These are phyloP conservation scores for Heterochromis multidens DNA, from an alignment of 2,113 vertebrate species.

Conservation along the genomic window DNA sequence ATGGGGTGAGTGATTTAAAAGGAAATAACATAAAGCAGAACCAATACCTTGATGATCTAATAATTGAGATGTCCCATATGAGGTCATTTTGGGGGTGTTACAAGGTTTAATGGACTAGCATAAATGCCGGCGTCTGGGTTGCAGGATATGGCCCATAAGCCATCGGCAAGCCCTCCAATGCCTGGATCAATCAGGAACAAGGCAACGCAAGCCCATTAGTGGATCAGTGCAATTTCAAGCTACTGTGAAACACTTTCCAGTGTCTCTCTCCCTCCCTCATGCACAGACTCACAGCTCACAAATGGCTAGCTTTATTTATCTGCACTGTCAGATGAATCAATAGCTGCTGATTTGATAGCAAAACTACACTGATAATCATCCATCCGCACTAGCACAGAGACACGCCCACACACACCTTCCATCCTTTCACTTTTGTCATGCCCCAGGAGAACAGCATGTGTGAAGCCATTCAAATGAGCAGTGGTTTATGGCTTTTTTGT, in stretches of 20 bases:
- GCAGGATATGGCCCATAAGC: constrained; percentile 52
- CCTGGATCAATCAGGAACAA: constrained; percentile 62
- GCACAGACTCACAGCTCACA: not conserved
- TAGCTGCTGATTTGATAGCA: constrained; percentile 64
- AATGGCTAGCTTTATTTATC: constrained; percentile 58
- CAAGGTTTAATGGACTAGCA: constrained; percentile 43
- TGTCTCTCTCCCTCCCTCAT: not conserved
- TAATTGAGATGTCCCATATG: constrained; percentile 40
- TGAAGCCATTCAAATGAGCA: constrained; percentile 4
- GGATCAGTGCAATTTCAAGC: constrained; percentile 51
- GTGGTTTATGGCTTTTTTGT: not conserved
- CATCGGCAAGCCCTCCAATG: constrained; percentile 18
- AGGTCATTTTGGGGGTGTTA: constrained; percentile 18
- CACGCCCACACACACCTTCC: not conserved
- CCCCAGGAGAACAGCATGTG: not conserved
- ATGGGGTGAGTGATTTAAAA: constrained; percentile 9
- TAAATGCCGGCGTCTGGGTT: constrained; percentile 20
- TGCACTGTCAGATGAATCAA: constrained; percentile 66
- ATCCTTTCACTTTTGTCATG: not conserved
- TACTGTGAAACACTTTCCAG: constrained; percentile 24
- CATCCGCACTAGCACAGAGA: not conserved
- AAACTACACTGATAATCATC: constrained; percentile 45
- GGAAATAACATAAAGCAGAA: not conserved
- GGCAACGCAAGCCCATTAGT: constrained; percentile 56
- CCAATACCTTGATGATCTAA: constrained; percentile 1